phyloP scores from a whole-genome alignment of 2,113 vertebrate species.

The human (Homo sapiens) region GRCh38 chr16:80012001-80012500 shows the following conservation, averaged over 20 bases:
- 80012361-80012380: neutral
- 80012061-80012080: neutral
- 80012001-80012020: constrained; percentile 6
- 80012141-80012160: neutral
- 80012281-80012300: neutral
- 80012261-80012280: neutral
- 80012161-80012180: neutral
- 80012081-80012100: neutral
- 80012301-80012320: neutral
- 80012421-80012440: neutral
- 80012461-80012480: neutral
- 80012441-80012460: neutral
- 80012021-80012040: neutral
- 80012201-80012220: neutral
- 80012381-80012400: neutral
- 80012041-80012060: neutral
- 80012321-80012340: neutral
- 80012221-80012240: neutral
- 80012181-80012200: neutral
- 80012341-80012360: neutral
- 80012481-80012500: neutral
- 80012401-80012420: neutral
- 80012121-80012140: neutral
- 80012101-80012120: neutral
- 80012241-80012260: neutral